phyloP scores from a whole-genome alignment of 1,140 invertebrate species.

The Atta cephalotes region DNA sequence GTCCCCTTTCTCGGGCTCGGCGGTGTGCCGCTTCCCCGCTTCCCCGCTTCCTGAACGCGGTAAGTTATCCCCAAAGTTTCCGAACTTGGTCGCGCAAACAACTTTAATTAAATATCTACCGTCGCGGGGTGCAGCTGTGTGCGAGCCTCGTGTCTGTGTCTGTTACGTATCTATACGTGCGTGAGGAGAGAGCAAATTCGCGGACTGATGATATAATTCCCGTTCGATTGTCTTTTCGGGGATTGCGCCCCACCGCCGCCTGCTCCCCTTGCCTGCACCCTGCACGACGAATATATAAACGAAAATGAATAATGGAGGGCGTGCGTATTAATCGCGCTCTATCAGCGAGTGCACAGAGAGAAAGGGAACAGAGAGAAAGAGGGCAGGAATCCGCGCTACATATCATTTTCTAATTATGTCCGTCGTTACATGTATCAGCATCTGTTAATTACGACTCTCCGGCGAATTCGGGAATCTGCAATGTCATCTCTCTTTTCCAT shows the following conservation, averaged over 20 bases:
- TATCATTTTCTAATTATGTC: conserved; percentile 70
- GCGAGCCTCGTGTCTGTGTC: neutral
- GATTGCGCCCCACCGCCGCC: conserved; percentile 3
- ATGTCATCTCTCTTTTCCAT: neutral
- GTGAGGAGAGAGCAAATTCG: conserved; percentile 1
- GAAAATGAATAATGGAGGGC: conserved; percentile 70
- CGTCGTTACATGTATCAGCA: conserved; percentile 59
- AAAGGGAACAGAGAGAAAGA: neutral
- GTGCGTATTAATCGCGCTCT: conserved; percentile 56
- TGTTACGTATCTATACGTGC: too few species aligned
- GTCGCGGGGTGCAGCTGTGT: conserved; percentile 30
- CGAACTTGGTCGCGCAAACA: conserved; percentile 81
- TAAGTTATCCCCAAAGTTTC: conserved; percentile 83
- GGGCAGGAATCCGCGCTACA: conserved; percentile 21
- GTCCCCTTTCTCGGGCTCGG: conserved; percentile 51
- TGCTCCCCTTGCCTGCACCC: neutral
- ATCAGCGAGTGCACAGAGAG: neutral
- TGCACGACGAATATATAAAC: conserved; percentile 51
- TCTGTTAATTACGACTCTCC: conserved; percentile 66
- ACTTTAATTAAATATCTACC: conserved; percentile 85
- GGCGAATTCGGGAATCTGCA: conserved; percentile 51
- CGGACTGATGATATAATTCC: conserved; percentile 71
- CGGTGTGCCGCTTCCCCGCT: neutral
- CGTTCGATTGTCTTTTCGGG: conserved; percentile 78
- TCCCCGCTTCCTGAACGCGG: conserved; percentile 49